Evolutionary conservation across 2,888 invertebrate genomes (phyloP).

Genomic region (Caenorhabditis panamensis): DNA sequence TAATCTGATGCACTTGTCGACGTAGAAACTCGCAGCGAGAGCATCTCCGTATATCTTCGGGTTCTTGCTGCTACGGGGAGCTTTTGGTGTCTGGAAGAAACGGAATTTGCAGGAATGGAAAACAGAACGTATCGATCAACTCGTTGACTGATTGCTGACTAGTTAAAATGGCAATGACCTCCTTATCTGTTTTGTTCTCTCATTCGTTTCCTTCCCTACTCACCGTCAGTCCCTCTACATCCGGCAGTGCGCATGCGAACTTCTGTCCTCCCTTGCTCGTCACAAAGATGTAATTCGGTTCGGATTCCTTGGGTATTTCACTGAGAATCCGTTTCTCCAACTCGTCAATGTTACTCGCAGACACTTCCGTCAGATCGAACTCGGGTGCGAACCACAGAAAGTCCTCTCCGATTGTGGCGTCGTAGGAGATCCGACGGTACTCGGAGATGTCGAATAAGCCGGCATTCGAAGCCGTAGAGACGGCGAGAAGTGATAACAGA

Average conservation of each 20-base stretch:
- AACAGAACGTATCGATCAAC: not conserved
- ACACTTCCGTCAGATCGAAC: slow-evolving; percentile 21
- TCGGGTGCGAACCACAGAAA: slow-evolving; percentile 50
- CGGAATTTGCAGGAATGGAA: not conserved
- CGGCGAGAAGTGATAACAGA: slow-evolving; percentile 24
- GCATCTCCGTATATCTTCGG: slow-evolving; percentile 38
- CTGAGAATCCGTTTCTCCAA: slow-evolving; percentile 32
- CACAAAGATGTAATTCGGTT: slow-evolving; percentile 33
- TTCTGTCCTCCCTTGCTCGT: slow-evolving; percentile 45
- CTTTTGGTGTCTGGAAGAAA: slow-evolving; percentile 14
- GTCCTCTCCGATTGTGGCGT: slow-evolving; percentile 29
- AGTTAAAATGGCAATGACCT: not conserved
- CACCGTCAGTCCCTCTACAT: slow-evolving; percentile 34
- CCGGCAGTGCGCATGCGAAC: slow-evolving; percentile 43
- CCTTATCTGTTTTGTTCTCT: not conserved
- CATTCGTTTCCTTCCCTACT: not conserved
- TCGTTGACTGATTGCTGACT: not conserved
- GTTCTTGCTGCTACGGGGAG: slow-evolving; percentile 41
- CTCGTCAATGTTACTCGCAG: slow-evolving; percentile 28
- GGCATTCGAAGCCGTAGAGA: slow-evolving; percentile 15
- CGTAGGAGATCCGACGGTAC: slow-evolving; percentile 32
- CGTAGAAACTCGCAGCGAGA: slow-evolving; percentile 52
- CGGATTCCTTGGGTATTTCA: slow-evolving; percentile 30
- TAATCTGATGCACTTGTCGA: slow-evolving; percentile 36
- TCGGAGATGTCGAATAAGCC: slow-evolving; percentile 43